A percentile compares a stretch with the other conserved stretches of the same genome.
Evolutionary conservation across 30 jellyfish, hydroid and myxozoan genomes (phyloP).

Genomic region (Nemopilema nomurai): DNA sequence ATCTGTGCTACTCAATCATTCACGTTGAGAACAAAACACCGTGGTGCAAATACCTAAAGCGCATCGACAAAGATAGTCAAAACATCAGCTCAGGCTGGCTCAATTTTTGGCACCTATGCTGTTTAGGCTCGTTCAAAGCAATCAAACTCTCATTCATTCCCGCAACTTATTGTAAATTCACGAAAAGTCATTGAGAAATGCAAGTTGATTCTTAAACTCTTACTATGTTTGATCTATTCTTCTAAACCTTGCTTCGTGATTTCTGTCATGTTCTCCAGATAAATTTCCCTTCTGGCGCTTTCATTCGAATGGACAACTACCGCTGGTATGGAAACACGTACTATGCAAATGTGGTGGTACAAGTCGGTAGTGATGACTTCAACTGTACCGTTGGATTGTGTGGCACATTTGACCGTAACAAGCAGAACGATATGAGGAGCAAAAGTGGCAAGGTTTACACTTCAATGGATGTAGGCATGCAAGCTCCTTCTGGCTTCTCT

Average conservation of each 20-base stretch:
- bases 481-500: slow-evolving; percentile 66
- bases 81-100: too few species aligned
- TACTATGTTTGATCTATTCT: background rate
- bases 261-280: slow-evolving; percentile 22
- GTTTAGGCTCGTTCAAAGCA: too few species aligned
- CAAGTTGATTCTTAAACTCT: background rate
- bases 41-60: too few species aligned
- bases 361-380: slow-evolving; percentile 84
- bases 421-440: slow-evolving; percentile 59
- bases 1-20: too few species aligned
- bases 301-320: slow-evolving; percentile 54
- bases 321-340: slow-evolving; percentile 61
- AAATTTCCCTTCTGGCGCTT: slow-evolving; percentile 91
- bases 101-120: too few species aligned
- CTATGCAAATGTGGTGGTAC: slow-evolving; percentile 78
- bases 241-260: background rate
- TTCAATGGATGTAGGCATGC: slow-evolving; percentile 14
- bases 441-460: slow-evolving; percentile 47
- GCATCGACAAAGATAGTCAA: too few species aligned
- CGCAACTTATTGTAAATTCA: too few species aligned
- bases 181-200: background rate
- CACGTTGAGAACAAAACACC: too few species aligned
- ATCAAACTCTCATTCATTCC: too few species aligned
- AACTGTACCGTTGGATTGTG: slow-evolving; percentile 79
- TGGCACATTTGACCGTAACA: slow-evolving; percentile 79